Conservation (phyloP, 2,113 vertebrate genomes). For the Oncorhynchus kisutch region DNA sequence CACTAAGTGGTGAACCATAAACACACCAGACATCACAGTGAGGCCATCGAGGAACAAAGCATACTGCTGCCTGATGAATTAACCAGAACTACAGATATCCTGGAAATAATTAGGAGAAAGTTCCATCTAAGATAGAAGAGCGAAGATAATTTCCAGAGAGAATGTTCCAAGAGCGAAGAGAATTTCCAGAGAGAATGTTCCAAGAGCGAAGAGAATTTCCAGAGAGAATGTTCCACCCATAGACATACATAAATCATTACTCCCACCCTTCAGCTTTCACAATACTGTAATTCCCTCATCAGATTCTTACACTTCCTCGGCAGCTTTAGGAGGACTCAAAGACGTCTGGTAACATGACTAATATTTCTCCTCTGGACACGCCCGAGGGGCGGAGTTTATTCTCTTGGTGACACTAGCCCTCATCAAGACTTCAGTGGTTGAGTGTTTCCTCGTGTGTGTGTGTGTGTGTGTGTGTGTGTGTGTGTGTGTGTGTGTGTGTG, state of each 20-base stretch:
- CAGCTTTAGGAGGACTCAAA: constrained; percentile 24
- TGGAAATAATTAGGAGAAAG: constrained; percentile 35
- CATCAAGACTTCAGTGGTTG: constrained; percentile 44
- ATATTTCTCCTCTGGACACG: constrained; percentile 31
- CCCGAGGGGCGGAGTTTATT: constrained; percentile 27
- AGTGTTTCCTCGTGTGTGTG: constrained; percentile 38
- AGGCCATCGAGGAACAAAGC: constrained; percentile 10
- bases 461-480: neutral
- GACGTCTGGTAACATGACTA: constrained; percentile 36
- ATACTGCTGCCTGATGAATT: constrained; percentile 12
- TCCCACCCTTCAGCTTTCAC: constrained; percentile 9
- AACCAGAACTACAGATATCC: constrained; percentile 23
- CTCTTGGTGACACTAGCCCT: constrained; percentile 35
- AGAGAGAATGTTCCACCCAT: neutral
- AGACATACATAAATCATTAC: neutral
- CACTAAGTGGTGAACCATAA: constrained; percentile 58
- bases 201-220: constrained; percentile 19
- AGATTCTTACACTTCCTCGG: constrained; percentile 7
- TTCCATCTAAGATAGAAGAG: neutral
- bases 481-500: neutral
- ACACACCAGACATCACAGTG: constrained; percentile 33
- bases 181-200: too few relatives aligned
- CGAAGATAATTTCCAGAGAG: constrained; percentile 21
- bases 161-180: too few relatives aligned
- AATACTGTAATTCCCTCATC: constrained; percentile 1